phyloP scores from a whole-genome alignment of 2,888 invertebrate genomes.

The Cheilosia pagana region DNA sequence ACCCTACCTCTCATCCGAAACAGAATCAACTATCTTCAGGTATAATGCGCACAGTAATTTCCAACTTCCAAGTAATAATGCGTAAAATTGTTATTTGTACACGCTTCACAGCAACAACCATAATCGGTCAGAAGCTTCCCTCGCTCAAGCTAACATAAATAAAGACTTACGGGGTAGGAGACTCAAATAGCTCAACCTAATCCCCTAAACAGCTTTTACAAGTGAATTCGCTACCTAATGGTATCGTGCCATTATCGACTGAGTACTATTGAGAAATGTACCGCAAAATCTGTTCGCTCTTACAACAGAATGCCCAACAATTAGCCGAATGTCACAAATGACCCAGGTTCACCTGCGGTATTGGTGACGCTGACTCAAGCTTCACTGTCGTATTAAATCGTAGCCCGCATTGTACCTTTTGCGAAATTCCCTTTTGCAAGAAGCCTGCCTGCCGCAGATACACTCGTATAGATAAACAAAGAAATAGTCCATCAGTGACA shows the following conservation, averaged over 20 bases:
- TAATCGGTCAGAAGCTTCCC: conserved; percentile 33
- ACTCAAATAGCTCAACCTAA: neutral
- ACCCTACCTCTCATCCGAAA: neutral
- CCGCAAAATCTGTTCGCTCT: conserved; percentile 23
- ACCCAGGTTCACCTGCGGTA: conserved; percentile 10
- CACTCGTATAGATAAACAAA: conserved; percentile 18
- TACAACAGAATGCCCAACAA: conserved; percentile 15
- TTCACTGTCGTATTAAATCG: neutral
- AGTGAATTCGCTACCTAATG: conserved; percentile 17
- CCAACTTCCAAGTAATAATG: conserved; percentile 17
- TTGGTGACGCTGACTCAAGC: neutral
- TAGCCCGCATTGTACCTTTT: conserved; percentile 18
- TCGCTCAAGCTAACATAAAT: neutral
- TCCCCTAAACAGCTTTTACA: conserved; percentile 13
- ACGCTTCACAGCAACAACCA: neutral
- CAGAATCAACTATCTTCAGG: neutral
- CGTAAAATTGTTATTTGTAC: conserved; percentile 11
- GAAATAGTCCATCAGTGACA: conserved; percentile 41
- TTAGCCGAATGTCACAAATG: conserved; percentile 9
- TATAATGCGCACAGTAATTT: neutral
- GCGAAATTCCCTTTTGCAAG: conserved; percentile 26
- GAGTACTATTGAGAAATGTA: conserved; percentile 7
- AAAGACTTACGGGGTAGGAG: neutral
- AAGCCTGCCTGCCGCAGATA: conserved; percentile 7
- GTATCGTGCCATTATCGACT: neutral